Conservation (phyloP, 2,797 vertebrate species). For the Novumbra hubbsi region DNA sequence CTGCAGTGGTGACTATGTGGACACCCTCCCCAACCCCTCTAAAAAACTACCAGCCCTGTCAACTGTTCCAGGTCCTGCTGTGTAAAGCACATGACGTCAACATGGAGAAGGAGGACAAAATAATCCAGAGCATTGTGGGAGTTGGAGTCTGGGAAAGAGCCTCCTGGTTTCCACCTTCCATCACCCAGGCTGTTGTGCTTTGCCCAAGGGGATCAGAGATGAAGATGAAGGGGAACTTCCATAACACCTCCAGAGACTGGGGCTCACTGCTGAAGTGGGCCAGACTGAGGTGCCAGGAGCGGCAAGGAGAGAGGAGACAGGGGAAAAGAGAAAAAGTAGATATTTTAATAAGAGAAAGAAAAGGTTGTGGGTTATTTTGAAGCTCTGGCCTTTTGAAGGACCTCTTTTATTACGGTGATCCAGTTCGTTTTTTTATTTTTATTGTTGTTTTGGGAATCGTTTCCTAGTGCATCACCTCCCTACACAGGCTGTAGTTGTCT, state of each 20-base stretch:
- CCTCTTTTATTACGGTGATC: conserved; percentile 49
- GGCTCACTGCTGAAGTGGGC: conserved; percentile 10
- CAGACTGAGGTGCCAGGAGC: conserved; percentile 8
- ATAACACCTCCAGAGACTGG: conserved; percentile 34
- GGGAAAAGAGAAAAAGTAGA: conserved; percentile 46
- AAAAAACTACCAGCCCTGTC: conserved; percentile 35
- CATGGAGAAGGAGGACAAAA: neutral
- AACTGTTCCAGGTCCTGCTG: conserved; percentile 22
- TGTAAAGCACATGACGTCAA: neutral
- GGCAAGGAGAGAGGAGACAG: conserved; percentile 18
- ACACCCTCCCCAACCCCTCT: conserved; percentile 45
- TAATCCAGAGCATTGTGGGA: neutral
- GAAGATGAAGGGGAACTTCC: conserved; percentile 20
- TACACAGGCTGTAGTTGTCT: conserved; percentile 27
- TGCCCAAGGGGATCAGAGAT: conserved; percentile 15
- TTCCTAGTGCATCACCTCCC: conserved; percentile 44
- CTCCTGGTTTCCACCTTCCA: neutral
- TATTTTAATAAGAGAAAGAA: conserved; percentile 72
- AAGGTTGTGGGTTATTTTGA: conserved; percentile 52
- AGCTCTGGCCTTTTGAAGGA: conserved; percentile 69
- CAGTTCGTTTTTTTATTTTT: conserved; percentile 29
- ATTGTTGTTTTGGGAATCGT: conserved; percentile 40
- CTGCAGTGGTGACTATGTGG: conserved; percentile 30
- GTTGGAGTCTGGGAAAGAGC: neutral
- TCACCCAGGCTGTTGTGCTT: neutral